Base-by-base conservation (phyloP, 2,113 vertebrate species). In the Poecilia latipinna region DNA sequence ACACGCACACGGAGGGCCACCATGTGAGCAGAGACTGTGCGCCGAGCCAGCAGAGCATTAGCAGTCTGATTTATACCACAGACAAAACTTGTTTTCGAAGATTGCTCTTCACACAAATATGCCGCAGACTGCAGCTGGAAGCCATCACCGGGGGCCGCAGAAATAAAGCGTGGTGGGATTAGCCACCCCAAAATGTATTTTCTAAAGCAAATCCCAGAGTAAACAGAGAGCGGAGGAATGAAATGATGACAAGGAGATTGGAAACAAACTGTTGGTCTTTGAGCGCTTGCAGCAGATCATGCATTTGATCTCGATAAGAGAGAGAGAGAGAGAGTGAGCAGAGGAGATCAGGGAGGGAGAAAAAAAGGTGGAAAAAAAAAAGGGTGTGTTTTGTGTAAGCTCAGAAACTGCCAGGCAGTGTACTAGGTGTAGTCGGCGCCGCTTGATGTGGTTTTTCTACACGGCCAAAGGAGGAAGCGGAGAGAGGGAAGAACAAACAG, bases 71-170 rank as follows among this genome's bases (percentile, higher is more conserved):
- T 93, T 88, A 91, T 93, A 84, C 86, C 84, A 82, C 85, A 78
- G 87, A 91, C 90, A 89, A 90, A 94, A 92, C 85, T 85, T 93
- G 91, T 91, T 93, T 94, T 93, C 86, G 80, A 89, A 93, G 90
- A 89, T 92, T 74, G 83, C 84, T 89, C 85, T 85, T 90, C 87
- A 90, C 90, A 92, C 90, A 93, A 91, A 91, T 90, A 87, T 84
- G 85, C 91, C 78, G 81, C 87, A 72, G 77, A 61, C 83, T 61
- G 61, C 91, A 94, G 93, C 92, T 94, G 93, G 91, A 91, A 91
- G 84, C 80, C 90, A 94, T 94, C 93, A 93, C 74, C 48, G 79
- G 51, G 32, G 32, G 71, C 87, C 70, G 73, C 78, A 87, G 85
- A 90, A 92, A 93, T 91, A 86, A 91, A 92, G 90, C 73, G 84